phyloP scores from a whole-genome alignment of 2,113 vertebrate species.

The Platycercus adscitus region DNA sequence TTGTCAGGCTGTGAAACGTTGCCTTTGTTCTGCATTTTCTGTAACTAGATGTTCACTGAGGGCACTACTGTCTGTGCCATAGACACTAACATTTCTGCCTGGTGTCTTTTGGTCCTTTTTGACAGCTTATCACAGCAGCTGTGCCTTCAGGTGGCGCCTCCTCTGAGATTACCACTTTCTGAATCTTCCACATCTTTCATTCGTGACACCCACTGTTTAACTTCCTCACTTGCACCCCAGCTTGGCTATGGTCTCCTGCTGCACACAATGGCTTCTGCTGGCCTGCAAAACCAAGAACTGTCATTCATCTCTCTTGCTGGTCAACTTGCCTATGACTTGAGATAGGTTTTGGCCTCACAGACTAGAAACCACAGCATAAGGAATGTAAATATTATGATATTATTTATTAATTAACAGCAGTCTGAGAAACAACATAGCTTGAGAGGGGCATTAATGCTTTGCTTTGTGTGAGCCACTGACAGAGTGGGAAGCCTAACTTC shows the following conservation, averaged over 20 bases:
- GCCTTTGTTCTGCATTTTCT: background rate
- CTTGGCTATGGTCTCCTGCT: background rate
- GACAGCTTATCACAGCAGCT: background rate
- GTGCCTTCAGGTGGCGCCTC: background rate
- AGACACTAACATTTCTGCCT: accelerated
- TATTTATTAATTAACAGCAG: background rate
- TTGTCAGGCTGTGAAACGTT: background rate
- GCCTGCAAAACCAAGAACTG: background rate
- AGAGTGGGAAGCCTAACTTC: background rate
- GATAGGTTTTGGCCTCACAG: background rate
- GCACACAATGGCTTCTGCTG: accelerated
- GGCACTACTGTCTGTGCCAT: background rate
- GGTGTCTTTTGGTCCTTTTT: background rate
- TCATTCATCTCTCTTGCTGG: background rate
- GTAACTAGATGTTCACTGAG: background rate
- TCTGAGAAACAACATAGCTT: background rate
- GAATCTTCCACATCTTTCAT: background rate
- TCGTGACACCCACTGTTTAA: accelerated
- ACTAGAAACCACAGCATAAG: background rate
- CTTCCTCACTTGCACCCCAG: accelerated
- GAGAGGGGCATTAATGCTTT: background rate
- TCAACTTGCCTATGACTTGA: background rate
- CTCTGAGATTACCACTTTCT: background rate
- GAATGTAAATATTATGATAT: background rate
- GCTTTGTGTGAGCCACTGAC: background rate